phyloP scores from a whole-genome alignment of 2,888 invertebrate species.

The Salpingus planirostris region DNA sequence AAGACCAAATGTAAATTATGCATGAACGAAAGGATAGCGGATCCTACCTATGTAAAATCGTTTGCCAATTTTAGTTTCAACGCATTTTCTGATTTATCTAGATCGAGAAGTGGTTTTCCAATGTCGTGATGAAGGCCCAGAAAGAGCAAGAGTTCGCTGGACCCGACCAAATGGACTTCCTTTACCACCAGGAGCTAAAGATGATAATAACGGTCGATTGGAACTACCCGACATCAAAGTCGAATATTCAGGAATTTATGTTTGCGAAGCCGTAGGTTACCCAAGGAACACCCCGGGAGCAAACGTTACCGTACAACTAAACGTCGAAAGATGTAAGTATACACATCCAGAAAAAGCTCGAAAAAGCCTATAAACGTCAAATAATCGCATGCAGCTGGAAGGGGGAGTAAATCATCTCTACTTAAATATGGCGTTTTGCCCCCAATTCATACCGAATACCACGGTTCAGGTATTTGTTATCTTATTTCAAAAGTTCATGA shows the following conservation, averaged over 20 bases:
- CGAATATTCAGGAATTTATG: conserved; percentile 70
- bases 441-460: conserved; percentile 50
- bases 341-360: too few species aligned
- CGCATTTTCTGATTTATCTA: too few species aligned
- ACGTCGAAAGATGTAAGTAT: conserved; percentile 70
- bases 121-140: conserved; percentile 83
- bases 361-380: too few species aligned
- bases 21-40: conserved; percentile 2
- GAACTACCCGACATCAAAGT: conserved; percentile 75
- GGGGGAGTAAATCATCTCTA: conserved; percentile 28
- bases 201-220: conserved; percentile 68
- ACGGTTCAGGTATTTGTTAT: conserved; percentile 52
- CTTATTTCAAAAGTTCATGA: too few species aligned
- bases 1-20: conserved; percentile 7
- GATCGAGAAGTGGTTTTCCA: conserved; percentile 89
- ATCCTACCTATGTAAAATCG: neutral
- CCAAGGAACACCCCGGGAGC: conserved; percentile 54
- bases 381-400: conserved; percentile 25
- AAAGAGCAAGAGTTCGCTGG: conserved; percentile 69
- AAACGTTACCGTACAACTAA: conserved; percentile 58
- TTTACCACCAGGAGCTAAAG: conserved; percentile 67
- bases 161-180: conserved; percentile 59
- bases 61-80: too few species aligned
- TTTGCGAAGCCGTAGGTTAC: conserved; percentile 71
- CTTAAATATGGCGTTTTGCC: conserved; percentile 50